Percentiles rank a stretch among this genome's conserved stretches.
These are phyloP conservation scores for Meta bourneti DNA, from an alignment of 2,888 invertebrate genomes.

Conservation along the genomic window DNA sequence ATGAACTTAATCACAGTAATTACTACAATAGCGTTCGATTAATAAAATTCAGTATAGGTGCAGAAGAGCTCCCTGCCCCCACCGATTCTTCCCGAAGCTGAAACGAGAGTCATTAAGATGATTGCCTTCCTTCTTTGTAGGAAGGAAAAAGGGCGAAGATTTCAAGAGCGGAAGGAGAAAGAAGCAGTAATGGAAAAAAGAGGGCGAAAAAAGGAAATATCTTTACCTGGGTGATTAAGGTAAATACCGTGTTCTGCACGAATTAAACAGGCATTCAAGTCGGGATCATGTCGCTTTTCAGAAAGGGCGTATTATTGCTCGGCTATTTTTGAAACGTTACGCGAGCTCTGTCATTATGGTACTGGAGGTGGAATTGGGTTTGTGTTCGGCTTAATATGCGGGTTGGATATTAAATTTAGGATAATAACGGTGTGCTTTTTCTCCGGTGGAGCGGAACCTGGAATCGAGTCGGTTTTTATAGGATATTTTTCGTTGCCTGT, in stretches of 20 bases:
- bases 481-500: too few species aligned
- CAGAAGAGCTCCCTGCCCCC: background rate
- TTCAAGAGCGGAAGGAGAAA: slow-evolving; percentile 24
- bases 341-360: slow-evolving; percentile 7
- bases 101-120: slow-evolving; percentile 59
- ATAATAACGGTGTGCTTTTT: background rate
- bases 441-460: too few species aligned
- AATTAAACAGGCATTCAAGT: slow-evolving; percentile 46
- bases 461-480: too few species aligned
- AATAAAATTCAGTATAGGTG: slow-evolving; percentile 16
- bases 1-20: slow-evolving; percentile 52
- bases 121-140: slow-evolving; percentile 53
- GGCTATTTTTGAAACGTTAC: slow-evolving; percentile 16
- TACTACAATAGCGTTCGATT: slow-evolving; percentile 43
- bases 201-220: slow-evolving; percentile 28
- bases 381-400: background rate
- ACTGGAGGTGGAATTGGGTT: background rate
- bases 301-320: slow-evolving; percentile 46
- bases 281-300: slow-evolving; percentile 19
- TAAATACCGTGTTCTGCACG: slow-evolving; percentile 43
- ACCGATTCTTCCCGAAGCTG: background rate
- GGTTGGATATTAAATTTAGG: background rate
- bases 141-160: slow-evolving; percentile 2
- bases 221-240: slow-evolving; percentile 47
- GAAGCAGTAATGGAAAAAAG: slow-evolving; percentile 24